These are phyloP conservation scores for Caenorhabditis macrosperma DNA, from an alignment of 2,888 invertebrate genomes.

Conservation along the genomic window DNA sequence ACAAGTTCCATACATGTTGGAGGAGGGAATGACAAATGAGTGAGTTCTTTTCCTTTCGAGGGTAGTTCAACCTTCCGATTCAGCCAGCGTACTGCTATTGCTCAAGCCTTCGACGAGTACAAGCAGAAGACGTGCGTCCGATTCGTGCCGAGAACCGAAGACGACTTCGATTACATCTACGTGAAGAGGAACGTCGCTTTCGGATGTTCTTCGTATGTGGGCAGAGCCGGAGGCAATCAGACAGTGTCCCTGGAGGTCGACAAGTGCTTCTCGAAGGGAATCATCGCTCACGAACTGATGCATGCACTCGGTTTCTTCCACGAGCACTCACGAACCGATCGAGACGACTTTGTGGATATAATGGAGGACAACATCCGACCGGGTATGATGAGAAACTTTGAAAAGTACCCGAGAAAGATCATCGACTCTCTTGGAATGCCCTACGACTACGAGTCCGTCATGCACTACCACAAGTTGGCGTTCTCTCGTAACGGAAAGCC, in stretches of 20 bases:
- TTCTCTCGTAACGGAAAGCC: slow-evolving; percentile 82
- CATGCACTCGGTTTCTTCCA: slow-evolving; percentile 89
- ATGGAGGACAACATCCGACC: slow-evolving; percentile 86
- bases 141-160: slow-evolving; percentile 84
- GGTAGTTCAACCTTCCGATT: slow-evolving; percentile 6
- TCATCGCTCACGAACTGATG: slow-evolving; percentile 87
- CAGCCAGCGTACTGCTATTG: slow-evolving; percentile 82
- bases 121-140: slow-evolving; percentile 85
- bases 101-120: slow-evolving; percentile 84
- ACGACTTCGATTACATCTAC: slow-evolving; percentile 83
- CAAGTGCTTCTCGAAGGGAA: slow-evolving; percentile 82
- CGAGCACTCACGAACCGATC: slow-evolving; percentile 88
- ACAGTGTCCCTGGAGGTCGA: slow-evolving; percentile 84
- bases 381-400: slow-evolving; percentile 82
- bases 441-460: slow-evolving; percentile 86
- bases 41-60: slow-evolving; percentile 42
- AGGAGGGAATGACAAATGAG: slow-evolving; percentile 79
- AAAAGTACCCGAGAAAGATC: slow-evolving; percentile 81
- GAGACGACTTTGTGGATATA: slow-evolving; percentile 87
- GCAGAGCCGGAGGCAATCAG: slow-evolving; percentile 87
- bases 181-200: slow-evolving; percentile 83
- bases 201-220: slow-evolving; percentile 87
- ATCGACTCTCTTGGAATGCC: slow-evolving; percentile 83
- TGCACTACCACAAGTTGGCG: slow-evolving; percentile 85
- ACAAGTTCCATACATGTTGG: slow-evolving; percentile 79